These are phyloP conservation scores for Stratiomys singularior DNA, from an alignment of 2,888 invertebrate species.

Conservation along the genomic window DNA sequence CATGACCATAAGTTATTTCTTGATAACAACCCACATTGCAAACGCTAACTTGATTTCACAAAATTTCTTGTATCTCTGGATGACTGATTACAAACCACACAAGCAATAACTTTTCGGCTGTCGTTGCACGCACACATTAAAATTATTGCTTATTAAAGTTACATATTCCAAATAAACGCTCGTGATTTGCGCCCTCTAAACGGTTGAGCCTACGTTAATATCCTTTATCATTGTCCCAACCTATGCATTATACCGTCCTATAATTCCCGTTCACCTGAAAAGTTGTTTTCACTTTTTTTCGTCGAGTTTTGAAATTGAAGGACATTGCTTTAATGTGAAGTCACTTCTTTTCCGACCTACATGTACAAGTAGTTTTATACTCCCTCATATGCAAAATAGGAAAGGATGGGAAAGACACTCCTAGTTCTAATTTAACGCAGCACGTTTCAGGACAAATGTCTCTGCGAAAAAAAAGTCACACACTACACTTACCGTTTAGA, in stretches of 20 bases:
- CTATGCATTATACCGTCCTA: neutral
- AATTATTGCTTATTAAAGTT: neutral
- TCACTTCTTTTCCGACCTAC: conserved; percentile 17
- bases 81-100: too few species aligned
- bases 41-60: too few species aligned
- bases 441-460: neutral
- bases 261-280: neutral
- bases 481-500: conserved; percentile 9
- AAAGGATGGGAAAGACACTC: conserved; percentile 7
- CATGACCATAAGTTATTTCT: too few species aligned
- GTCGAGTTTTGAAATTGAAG: neutral
- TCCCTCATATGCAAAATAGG: conserved; percentile 16
- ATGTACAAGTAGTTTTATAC: neutral
- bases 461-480: neutral
- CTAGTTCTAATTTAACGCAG: neutral
- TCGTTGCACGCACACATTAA: neutral
- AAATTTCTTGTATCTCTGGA: too few species aligned
- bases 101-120: too few species aligned
- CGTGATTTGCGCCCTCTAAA: neutral
- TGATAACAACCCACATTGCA: too few species aligned
- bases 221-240: neutral
- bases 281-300: neutral
- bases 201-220: neutral
- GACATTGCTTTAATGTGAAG: conserved; percentile 34
- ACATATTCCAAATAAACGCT: neutral